Percentiles rank a stretch among this genome's conserved stretches.
phyloP scores from a whole-genome alignment of 2,888 invertebrate genomes.

The Chrysolina oricalcia region DNA sequence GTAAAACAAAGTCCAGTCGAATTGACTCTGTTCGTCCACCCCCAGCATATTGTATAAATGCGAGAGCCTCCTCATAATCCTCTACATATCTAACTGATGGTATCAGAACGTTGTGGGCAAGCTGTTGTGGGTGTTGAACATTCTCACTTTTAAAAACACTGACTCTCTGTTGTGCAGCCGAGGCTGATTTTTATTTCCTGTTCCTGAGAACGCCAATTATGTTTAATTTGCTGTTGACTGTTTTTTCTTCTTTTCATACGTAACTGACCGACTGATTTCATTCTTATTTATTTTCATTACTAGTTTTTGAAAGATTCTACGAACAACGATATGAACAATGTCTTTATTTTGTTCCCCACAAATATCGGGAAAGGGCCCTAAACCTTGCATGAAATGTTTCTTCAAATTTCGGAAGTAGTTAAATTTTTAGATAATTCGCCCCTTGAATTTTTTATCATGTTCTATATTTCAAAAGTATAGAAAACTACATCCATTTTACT shows the following conservation, averaged over 20 bases:
- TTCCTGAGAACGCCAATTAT: neutral
- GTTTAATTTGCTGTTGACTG: neutral
- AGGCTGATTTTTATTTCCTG: slow-evolving; percentile 6
- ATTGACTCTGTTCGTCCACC: slow-evolving; percentile 6
- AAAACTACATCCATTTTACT: too few species aligned
- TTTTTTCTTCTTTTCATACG: neutral
- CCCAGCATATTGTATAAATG: slow-evolving; percentile 10
- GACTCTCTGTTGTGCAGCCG: neutral
- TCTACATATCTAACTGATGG: slow-evolving; percentile 8
- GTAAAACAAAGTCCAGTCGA: neutral
- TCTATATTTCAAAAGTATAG: too few species aligned
- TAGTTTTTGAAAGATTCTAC: too few species aligned
- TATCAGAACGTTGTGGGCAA: slow-evolving; percentile 15
- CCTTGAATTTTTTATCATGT: too few species aligned
- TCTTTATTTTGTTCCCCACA: too few species aligned
- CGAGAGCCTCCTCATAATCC: slow-evolving; percentile 14
- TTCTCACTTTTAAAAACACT: neutral
- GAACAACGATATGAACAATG: too few species aligned
- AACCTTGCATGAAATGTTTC: too few species aligned
- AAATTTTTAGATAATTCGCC: too few species aligned
- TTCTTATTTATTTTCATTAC: too few species aligned
- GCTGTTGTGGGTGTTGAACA: slow-evolving; percentile 4
- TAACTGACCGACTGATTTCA: too few species aligned
- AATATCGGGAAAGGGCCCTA: too few species aligned
- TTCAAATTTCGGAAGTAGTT: too few species aligned